These are phyloP conservation scores for Catharus ustulatus DNA, from an alignment of 2,797 vertebrate genomes.

Conservation along the genomic window DNA sequence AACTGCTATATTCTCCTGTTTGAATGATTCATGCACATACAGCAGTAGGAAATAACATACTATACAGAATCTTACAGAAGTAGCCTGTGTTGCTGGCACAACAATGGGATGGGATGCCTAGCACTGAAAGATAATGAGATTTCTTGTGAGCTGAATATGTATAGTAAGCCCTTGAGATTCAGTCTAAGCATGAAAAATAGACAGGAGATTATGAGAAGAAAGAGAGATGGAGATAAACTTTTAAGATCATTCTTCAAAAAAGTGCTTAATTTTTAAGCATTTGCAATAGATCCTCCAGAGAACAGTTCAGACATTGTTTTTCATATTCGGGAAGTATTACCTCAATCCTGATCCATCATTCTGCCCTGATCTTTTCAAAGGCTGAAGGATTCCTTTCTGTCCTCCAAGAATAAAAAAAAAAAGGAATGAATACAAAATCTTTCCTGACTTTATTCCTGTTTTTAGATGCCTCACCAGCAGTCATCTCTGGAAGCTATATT, in stretches of 20 bases:
- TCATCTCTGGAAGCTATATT: neutral
- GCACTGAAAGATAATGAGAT: conserved; percentile 20
- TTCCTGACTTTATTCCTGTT: neutral
- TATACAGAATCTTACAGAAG: neutral
- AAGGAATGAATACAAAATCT: conserved; percentile 7
- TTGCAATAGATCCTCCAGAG: neutral
- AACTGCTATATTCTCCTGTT: neutral
- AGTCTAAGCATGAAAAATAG: neutral
- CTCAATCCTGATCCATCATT: neutral
- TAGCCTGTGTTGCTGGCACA: neutral
- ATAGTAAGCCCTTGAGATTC: conserved; percentile 12
- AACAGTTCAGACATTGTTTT: neutral
- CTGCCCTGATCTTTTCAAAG: conserved; percentile 16
- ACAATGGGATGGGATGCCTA: neutral
- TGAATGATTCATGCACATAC: conserved; percentile 6
- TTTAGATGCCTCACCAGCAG: neutral
- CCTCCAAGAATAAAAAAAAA: conserved; percentile 2
- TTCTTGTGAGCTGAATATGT: conserved; percentile 29
- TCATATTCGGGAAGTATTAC: neutral
- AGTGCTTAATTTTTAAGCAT: conserved; percentile 44
- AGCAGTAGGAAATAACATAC: neutral
- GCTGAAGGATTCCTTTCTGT: conserved; percentile 6
- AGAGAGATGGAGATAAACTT: conserved; percentile 44
- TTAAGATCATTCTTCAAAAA: conserved; percentile 5
- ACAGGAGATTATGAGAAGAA: conserved; percentile 20